phyloP scores from a whole-genome alignment of 2,888 invertebrate species.

The Nomada hirtipes region DNA sequence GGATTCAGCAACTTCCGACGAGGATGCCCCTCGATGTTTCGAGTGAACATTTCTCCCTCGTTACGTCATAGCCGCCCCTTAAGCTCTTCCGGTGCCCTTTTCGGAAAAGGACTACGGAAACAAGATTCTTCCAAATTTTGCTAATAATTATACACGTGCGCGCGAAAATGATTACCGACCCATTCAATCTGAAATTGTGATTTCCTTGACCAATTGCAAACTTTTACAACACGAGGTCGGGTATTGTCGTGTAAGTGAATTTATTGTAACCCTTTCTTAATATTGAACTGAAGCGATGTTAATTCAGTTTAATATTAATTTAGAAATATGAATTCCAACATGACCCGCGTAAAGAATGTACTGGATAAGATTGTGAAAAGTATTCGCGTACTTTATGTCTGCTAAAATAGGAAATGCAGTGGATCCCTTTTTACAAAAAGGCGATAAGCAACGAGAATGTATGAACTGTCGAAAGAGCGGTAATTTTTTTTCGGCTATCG shows the following conservation, averaged over 20 bases:
- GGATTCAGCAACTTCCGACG: conserved; percentile 69
- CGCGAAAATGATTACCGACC: no score
- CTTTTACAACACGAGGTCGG: no score
- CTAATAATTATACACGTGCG: no score
- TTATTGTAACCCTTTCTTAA: no score
- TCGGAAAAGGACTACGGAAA: not conserved
- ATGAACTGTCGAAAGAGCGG: not conserved
- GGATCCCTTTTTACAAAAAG: not conserved
- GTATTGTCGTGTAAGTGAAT: no score
- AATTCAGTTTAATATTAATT: no score
- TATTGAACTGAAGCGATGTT: no score
- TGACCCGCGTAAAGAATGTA: no score
- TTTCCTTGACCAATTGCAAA: no score
- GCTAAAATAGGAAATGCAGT: not conserved
- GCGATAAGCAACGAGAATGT: not conserved
- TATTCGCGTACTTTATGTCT: not conserved
- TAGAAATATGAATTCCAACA: no score
- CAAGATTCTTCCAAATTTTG: not conserved
- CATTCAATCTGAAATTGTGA: no score
- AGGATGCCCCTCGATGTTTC: conserved; percentile 54
- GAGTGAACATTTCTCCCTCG: conserved; percentile 51
- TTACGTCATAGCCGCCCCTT: conserved; percentile 52
- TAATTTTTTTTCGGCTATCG: conserved; percentile 14
- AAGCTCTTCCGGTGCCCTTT: conserved; percentile 33
- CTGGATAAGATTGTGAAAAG: not conserved